Conservation (phyloP, 1,140 invertebrate genomes). For the Oreohelix idahoensis region DNA sequence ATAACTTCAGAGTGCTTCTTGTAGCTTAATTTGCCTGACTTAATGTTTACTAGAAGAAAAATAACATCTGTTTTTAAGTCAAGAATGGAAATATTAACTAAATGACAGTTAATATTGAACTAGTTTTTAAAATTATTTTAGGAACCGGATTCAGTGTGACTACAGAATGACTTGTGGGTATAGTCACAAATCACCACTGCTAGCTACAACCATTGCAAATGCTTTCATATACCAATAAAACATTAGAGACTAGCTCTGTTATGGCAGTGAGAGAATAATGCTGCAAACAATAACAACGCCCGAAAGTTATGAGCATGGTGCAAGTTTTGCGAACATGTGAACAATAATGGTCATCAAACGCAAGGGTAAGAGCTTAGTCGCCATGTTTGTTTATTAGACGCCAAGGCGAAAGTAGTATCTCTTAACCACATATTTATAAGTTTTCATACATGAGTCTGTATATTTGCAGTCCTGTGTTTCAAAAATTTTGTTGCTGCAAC, state of each 20-base stretch:
- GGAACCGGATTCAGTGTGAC: not conserved
- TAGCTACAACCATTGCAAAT: not conserved
- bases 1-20: not conserved
- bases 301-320: not conserved
- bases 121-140: not conserved
- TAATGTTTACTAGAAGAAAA: not conserved
- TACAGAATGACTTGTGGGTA: not conserved
- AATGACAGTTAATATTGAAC: not conserved
- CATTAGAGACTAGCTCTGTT: not conserved
- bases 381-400: constrained; percentile 47
- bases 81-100: not conserved
- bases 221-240: not conserved
- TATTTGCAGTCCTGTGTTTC: too few relatives aligned
- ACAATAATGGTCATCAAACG: constrained; percentile 68
- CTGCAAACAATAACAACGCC: not conserved
- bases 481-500: too few relatives aligned
- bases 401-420: too few relatives aligned
- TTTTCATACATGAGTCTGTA: too few relatives aligned
- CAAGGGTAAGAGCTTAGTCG: constrained; percentile 60
- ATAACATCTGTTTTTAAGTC: not conserved
- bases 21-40: not conserved
- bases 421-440: too few relatives aligned
- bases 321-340: not conserved
- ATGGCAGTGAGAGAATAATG: not conserved
- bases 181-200: not conserved